Evolutionary conservation across 2,888 invertebrate genomes (phyloP), one percentile per base, ranked within the genome.

Genomic region (Arge pagana): DNA sequence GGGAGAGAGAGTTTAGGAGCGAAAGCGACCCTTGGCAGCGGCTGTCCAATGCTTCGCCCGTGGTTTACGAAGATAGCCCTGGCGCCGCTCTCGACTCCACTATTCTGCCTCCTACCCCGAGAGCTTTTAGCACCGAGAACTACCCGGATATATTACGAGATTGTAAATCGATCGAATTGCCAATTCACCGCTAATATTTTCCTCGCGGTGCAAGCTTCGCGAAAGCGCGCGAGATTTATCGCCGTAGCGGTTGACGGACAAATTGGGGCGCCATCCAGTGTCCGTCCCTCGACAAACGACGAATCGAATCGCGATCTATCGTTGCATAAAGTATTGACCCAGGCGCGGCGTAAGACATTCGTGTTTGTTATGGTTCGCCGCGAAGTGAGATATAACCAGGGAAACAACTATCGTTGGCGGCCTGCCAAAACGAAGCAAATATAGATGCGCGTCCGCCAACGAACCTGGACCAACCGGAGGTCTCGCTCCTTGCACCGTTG

Each of bases 341-440:
- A 66, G 66, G 67, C 67, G 67, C 65, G 64, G 60, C 63, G 70
- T 73, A 72, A 74, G 71, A 73, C 72, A 72, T 68, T 71, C 67
- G 72, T 68, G 73, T 73, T 72, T 72, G 74, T 71, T 73, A 71
- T 69, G 68, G 67, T 68, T 70, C 69, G 65, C 71, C 66, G 68
- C 71, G 67, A 66, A 68, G 69, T 68, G 71, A 70, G 67, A 70
- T 71, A 72, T 67, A 68, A 66, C 63, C 60, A 59, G 55, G 54
- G 65, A 67, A 72, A 70, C 68, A 65, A 70, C 68, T 65, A 68
- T 68, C 65, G 68, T 69, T 74, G 74, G 74, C 69, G 48, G 55
- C 39, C 54, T 52, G 72, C 72, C 74, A 74, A 68, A 70, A 64
- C 64, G 53, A 52, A 65, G 65, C 61, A 61, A 67, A 68, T 68